Conservation (phyloP, 1,140 invertebrate genomes). For the Papilio polytes region DNA sequence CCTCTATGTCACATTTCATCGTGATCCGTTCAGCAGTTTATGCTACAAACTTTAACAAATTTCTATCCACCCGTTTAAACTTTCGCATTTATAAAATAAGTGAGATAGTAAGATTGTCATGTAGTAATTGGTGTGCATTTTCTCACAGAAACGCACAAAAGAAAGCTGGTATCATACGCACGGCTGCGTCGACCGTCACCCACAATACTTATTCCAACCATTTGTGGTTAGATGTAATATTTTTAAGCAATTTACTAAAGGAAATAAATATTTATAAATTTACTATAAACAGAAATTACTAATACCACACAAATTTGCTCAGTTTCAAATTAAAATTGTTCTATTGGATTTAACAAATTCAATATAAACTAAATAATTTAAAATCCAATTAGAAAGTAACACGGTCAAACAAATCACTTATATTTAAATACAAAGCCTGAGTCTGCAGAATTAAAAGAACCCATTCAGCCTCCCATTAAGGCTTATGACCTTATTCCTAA, state of each 20-base stretch:
- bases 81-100: no score
- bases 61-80: no score
- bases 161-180: constrained; percentile 17
- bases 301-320: background rate
- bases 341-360: background rate
- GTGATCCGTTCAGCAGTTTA: no score
- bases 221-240: constrained; percentile 26
- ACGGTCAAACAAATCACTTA: constrained; percentile 4
- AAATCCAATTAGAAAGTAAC: background rate
- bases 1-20: no score
- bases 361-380: background rate
- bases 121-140: background rate
- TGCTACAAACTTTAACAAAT: no score
- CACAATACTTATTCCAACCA: constrained; percentile 24
- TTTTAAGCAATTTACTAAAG: background rate
- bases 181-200: constrained; percentile 13
- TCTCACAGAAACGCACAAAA: background rate
- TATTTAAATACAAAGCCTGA: constrained; percentile 20
- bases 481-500: constrained; percentile 31
- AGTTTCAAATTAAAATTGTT: background rate
- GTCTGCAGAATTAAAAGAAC: constrained; percentile 21
- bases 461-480: constrained; percentile 23
- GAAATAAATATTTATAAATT: background rate
- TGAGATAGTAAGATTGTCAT: no score
- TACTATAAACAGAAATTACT: background rate